Percentiles rank a stretch among this genome's conserved stretches.
Conservation (phyloP, 92 coral and sea anemone species). For the Parazoanthus darwini region DNA sequence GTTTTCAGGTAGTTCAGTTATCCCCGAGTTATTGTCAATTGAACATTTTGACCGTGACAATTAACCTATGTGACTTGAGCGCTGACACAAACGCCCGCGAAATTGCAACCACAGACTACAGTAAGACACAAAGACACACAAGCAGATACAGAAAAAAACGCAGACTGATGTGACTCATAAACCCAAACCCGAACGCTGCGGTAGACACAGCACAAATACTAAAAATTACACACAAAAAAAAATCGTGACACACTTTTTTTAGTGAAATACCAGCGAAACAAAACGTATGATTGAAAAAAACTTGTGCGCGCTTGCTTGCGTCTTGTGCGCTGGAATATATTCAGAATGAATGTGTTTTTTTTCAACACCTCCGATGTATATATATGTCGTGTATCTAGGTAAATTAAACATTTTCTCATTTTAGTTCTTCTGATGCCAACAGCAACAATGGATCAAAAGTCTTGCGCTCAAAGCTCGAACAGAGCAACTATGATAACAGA, state of each 20-base stretch:
- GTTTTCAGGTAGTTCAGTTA: no score
- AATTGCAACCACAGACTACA: background rate
- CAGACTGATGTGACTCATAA: background rate
- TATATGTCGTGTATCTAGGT: background rate
- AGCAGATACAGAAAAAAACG: no score
- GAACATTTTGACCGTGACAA: background rate
- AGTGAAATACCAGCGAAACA: background rate
- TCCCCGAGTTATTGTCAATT: background rate
- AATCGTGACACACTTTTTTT: background rate
- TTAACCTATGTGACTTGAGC: no score
- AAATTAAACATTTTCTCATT: background rate
- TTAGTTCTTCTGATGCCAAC: constrained; percentile 20
- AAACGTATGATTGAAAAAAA: background rate
- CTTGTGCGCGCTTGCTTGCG: background rate
- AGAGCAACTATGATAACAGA: constrained; percentile 76
- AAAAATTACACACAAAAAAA: background rate
- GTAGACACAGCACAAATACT: background rate
- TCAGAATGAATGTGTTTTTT: no score
- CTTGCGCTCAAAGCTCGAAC: constrained; percentile 61
- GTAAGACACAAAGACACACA: no score
- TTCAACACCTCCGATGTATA: background rate
- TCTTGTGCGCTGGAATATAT: background rate
- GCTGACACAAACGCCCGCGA: no score
- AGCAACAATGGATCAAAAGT: constrained; percentile 62
- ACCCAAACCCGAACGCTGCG: background rate